Evolutionary conservation across 1,140 invertebrate species (phyloP), one percentile per base, ranked within the genome.

Genomic region (Drosophila prosaltans): DNA sequence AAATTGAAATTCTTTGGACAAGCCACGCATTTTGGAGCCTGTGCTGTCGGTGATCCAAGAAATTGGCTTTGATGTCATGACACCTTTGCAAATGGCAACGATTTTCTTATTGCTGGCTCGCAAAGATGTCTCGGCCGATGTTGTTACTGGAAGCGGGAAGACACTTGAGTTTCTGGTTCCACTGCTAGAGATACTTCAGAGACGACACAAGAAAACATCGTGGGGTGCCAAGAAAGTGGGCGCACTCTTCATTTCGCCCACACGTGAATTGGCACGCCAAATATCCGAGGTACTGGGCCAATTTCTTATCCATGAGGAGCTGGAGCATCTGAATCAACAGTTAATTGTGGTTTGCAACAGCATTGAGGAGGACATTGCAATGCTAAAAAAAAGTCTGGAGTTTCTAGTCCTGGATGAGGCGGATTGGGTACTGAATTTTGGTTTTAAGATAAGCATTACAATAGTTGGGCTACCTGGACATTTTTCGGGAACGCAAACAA

Each of bases 401-500:
- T 93, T 99, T 51, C 90, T 99, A 16, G 95, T 99, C 9, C 93
- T 99, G 55, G 99, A 99, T 93, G 99, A 99, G 94, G 99, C 99
- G 9, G 99, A 99, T 93, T 94, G 97, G 70, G 93, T 99, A 6
- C 92, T 99, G 41, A 98, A 98, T 89, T 93, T 99, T 74, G 98
- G 98, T 3, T 99, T 99, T 93, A 96, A 97, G 88, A 93, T 94
- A 7, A 95, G 96, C 16, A 93, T 99, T 1, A 97, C 78, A 97
- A 95, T 45, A 99, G 81, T 93, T 99, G 0, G 95, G 95, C 82
- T 97, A 96, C 92, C 93, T 99, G 98, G 98, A 0, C 93, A 99
- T 21, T 99, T 99, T 93, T 99, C 98, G 30, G 99, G 99, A 5
- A 99, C 99, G 16, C 98, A 99, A 93, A 99, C 98, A 0, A 98